Evolutionary conservation across 2,888 invertebrate genomes (phyloP).

Genomic region (Cacoxenus indagator): DNA sequence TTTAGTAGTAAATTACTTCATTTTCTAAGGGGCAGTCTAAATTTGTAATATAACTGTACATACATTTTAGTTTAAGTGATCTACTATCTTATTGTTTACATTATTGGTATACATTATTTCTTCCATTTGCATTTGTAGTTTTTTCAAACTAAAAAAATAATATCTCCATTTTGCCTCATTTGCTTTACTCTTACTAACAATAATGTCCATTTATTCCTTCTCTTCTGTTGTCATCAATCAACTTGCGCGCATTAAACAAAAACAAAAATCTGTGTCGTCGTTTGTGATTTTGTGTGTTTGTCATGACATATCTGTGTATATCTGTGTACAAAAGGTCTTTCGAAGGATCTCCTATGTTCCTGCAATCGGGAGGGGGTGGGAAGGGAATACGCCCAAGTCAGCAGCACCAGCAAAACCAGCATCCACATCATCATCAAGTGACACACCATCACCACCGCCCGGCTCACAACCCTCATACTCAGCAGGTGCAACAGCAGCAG

Average conservation of each 20-base stretch:
- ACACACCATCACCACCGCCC: constrained; percentile 33
- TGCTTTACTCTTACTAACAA: constrained; percentile 6
- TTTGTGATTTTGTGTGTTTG: constrained; percentile 31
- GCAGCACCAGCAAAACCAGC: constrained; percentile 51
- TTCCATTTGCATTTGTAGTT: no score
- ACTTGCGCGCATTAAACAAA: background rate
- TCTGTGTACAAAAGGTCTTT: constrained; percentile 48
- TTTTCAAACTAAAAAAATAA: background rate
- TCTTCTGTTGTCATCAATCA: constrained; percentile 1
- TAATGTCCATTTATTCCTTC: constrained; percentile 5
- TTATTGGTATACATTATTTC: background rate
- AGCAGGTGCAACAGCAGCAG: constrained; percentile 36
- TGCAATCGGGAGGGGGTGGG: constrained; percentile 69
- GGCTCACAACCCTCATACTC: constrained; percentile 28
- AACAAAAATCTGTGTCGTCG: background rate
- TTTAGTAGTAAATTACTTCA: no score
- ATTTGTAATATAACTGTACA: no score
- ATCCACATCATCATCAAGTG: constrained; percentile 48
- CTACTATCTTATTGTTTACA: no score
- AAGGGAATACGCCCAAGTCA: constrained; percentile 63
- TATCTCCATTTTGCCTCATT: background rate
- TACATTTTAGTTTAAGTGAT: no score
- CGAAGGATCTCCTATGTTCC: constrained; percentile 68
- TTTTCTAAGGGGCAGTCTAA: no score
- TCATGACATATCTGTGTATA: background rate